phyloP scores from a whole-genome alignment of 2,113 vertebrate species.

The Candoia aspera region DNA sequence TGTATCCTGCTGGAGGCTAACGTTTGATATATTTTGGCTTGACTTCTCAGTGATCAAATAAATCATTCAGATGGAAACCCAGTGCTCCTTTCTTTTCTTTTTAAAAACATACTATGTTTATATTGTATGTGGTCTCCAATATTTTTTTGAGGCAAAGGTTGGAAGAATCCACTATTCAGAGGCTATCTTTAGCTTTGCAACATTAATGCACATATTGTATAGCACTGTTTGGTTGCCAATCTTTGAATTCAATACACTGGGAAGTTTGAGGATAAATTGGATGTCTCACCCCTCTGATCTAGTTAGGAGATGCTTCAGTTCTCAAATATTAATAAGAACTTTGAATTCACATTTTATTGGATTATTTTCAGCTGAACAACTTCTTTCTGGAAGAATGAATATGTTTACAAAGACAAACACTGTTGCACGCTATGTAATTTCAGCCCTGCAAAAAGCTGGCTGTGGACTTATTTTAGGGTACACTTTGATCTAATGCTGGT shows the following conservation, averaged over 20 bases:
- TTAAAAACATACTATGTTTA: not conserved
- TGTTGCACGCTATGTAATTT: not conserved
- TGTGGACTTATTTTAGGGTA: not conserved
- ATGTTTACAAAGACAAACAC: not conserved
- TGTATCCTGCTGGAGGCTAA: slow-evolving; percentile 48
- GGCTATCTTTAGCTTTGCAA: not conserved
- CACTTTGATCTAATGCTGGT: not conserved
- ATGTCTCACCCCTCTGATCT: slow-evolving; percentile 11
- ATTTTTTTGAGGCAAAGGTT: not conserved
- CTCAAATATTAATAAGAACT: not conserved
- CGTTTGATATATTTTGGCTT: slow-evolving; percentile 50
- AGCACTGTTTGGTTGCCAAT: not conserved
- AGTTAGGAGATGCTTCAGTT: slow-evolving; percentile 8
- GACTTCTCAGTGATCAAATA: slow-evolving; percentile 23
- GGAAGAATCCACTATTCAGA: not conserved
- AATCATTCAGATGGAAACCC: slow-evolving; percentile 51
- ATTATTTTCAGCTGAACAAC: not conserved
- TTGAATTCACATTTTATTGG: not conserved
- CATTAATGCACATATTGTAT: not conserved
- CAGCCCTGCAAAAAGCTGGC: not conserved
- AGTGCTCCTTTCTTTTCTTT: not conserved
- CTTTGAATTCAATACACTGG: not conserved
- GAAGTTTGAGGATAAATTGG: not conserved
- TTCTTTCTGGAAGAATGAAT: not conserved
- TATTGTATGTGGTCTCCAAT: not conserved